Conservation (phyloP, 1,140 invertebrate genomes). For the Drosophila pachea region DNA sequence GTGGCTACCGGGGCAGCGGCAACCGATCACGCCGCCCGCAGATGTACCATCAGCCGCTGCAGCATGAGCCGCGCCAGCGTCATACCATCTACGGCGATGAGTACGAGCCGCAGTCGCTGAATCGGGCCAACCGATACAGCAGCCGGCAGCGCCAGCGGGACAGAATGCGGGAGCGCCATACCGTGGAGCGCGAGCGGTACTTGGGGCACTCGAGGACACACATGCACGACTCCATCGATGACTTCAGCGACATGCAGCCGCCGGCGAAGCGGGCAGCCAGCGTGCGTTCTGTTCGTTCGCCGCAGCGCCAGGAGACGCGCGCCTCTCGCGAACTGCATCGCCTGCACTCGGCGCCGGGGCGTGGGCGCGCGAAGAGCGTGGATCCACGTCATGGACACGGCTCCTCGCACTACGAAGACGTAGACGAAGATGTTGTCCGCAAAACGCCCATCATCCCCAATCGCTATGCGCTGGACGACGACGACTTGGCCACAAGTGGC, state of each 20-base stretch:
- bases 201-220: constrained; percentile 50
- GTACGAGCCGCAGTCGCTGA: constrained; percentile 64
- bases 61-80: constrained; percentile 61
- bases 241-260: constrained; percentile 63
- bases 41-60: constrained; percentile 42
- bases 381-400: constrained; percentile 62
- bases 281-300: constrained; percentile 65
- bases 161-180: constrained; percentile 72
- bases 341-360: constrained; percentile 58
- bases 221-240: constrained; percentile 60
- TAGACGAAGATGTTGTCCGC: constrained; percentile 78
- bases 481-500: constrained; percentile 70
- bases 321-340: constrained; percentile 64
- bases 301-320: constrained; percentile 60
- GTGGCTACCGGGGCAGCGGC: constrained; percentile 43
- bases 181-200: constrained; percentile 74
- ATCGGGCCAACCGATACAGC: constrained; percentile 81
- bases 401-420: constrained; percentile 68
- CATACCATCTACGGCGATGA: constrained; percentile 70
- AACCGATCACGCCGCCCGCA: constrained; percentile 49
- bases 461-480: constrained; percentile 84
- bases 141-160: constrained; percentile 66
- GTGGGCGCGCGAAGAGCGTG: constrained; percentile 73
- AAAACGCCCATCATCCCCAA: constrained; percentile 85
- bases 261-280: constrained; percentile 63